Evolutionary conservation across 2,797 vertebrate species (phyloP), one percentile per base, ranked within the genome.

Genomic region (Botia almorhae): DNA sequence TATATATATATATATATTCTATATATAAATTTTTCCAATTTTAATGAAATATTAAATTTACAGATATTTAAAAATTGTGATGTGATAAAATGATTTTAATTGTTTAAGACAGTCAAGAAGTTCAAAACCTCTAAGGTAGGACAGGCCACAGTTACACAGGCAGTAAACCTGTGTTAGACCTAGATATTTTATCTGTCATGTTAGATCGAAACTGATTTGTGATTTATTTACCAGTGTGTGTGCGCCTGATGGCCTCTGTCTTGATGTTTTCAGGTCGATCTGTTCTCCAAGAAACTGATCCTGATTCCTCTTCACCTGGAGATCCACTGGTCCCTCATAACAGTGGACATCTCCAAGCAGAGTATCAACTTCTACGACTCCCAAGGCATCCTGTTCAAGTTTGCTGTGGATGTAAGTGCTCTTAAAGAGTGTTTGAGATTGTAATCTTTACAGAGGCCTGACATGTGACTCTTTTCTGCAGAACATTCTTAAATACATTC

Each of bases 281-380:
- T 99, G 79, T 99, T 99, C 90, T 98, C 96, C 87, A 99, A 99
- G 93, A 95, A 94, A 86, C 91, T 99, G 82, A 90, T 99, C 86
- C 91, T 99, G 85, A 96, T 99, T 90, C 98, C 98, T 74, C 98
- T 99, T 87, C 98, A 99, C 87, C 93, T 99, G 91, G 97, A 99
- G 92, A 98, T 99, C 90, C 98, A 99, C 91, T 99, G 98, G 98
- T 99, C 97, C 80, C 95, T 99, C 56, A 95, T 99, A 90, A 96
- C 96, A 21, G 97, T 99, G 91, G 96, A 97, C 87, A 96, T 99
- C 89, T 94, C 96, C 84, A 96, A 92, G 91, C 95, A 97, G 91
- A 96, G 95, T 90, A 98, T 99, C 93, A 96, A 95, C 78, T 98
- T 98, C 92, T 99, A 98, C 5, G 98, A 99, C 94, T 98, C 97